Conservation (phyloP, 1,140 invertebrate species). For the Drosophila bocki region DNA sequence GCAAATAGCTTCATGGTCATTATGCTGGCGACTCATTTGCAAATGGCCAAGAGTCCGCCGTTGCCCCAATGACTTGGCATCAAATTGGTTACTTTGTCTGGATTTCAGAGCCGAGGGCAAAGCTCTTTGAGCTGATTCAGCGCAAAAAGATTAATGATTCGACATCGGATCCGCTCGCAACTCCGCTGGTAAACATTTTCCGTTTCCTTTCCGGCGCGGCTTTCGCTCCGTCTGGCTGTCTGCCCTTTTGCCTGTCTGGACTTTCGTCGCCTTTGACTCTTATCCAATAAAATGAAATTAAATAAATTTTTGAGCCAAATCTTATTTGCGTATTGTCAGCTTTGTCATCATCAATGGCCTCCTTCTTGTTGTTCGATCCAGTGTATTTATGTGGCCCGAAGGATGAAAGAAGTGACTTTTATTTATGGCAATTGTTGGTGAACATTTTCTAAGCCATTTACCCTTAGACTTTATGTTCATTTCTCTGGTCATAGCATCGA, state of each 20-base stretch:
- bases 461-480: conserved; percentile 71
- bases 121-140: conserved; percentile 75
- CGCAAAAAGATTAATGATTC: conserved; percentile 81
- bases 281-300: conserved; percentile 78
- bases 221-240: conserved; percentile 32
- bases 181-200: conserved; percentile 53
- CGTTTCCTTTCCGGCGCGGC: conserved; percentile 26
- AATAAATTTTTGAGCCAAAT: conserved; percentile 82
- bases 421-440: conserved; percentile 77
- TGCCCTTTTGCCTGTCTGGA: conserved; percentile 47
- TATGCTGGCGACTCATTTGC: conserved; percentile 71
- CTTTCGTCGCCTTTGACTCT: conserved; percentile 66
- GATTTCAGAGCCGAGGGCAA: conserved; percentile 25
- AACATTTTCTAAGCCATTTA: conserved; percentile 83
- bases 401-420: conserved; percentile 37
- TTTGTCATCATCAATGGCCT: conserved; percentile 49
- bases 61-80: conserved; percentile 66
- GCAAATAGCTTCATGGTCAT: conserved; percentile 68
- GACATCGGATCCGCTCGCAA: conserved; percentile 51
- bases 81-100: conserved; percentile 66
- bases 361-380: conserved; percentile 47
- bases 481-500: conserved; percentile 45
- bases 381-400: conserved; percentile 55
- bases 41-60: conserved; percentile 61
- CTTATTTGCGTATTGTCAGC: conserved; percentile 80